Conservation (phyloP, 2,888 invertebrate species). For the Acleris sparsana region DNA sequence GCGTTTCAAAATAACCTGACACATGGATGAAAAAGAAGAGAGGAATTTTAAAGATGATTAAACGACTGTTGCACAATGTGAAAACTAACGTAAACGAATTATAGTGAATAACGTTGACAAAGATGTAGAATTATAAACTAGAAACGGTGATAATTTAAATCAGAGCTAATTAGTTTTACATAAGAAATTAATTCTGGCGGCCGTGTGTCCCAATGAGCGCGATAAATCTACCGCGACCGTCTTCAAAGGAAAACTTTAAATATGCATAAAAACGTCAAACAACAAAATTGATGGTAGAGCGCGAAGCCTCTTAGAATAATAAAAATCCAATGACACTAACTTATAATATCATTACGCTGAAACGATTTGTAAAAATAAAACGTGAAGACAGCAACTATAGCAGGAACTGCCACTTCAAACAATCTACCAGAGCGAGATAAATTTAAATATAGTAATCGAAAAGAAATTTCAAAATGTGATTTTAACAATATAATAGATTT, state of each 20-base stretch:
- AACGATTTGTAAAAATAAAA: conserved; percentile 77
- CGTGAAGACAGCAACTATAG: conserved; percentile 57
- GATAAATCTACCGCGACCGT: conserved; percentile 68
- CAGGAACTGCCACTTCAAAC: conserved; percentile 35
- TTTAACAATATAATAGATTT: conserved; percentile 1
- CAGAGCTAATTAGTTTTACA: conserved; percentile 30
- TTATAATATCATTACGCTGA: conserved; percentile 64
- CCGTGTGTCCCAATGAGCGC: conserved; percentile 55
- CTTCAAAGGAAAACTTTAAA: conserved; percentile 81
- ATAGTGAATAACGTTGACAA: conserved; percentile 4
- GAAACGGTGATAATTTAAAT: conserved; percentile 25
- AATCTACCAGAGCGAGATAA: conserved; percentile 30
- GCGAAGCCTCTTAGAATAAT: conserved; percentile 60
- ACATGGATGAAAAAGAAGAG: conserved; percentile 45
- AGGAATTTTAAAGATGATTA: background rate
- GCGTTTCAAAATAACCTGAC: conserved; percentile 48
- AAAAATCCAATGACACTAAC: conserved; percentile 65
- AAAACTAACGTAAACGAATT: conserved; percentile 5
- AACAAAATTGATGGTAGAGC: conserved; percentile 69
- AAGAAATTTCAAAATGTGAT: conserved; percentile 20
- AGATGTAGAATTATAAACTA: conserved; percentile 18
- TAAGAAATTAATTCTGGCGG: conserved; percentile 40
- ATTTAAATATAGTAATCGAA: conserved; percentile 25
- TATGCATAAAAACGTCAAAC: conserved; percentile 81
- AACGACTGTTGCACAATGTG: background rate